Percentiles rank a stretch among this genome's conserved stretches.
phyloP scores from a whole-genome alignment of 2,797 vertebrate species.

The Alouatta caraya region DNA sequence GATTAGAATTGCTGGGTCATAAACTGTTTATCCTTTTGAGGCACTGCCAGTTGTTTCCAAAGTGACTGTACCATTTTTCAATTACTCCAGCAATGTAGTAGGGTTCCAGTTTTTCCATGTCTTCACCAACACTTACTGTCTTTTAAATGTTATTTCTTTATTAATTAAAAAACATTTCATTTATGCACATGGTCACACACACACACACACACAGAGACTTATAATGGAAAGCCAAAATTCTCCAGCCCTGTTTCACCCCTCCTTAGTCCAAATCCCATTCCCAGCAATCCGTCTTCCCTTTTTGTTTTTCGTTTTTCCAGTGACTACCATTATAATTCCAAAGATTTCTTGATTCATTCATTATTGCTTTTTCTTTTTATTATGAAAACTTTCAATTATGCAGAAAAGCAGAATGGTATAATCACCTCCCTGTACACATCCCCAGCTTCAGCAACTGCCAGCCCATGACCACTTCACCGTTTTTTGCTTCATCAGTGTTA shows the following conservation, averaged over 20 bases:
- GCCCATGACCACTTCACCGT: neutral
- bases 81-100: neutral
- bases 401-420: neutral
- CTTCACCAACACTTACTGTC: neutral
- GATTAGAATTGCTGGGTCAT: neutral
- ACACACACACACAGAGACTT: neutral
- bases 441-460: neutral
- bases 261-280: neutral
- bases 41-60: neutral
- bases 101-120: neutral
- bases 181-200: neutral
- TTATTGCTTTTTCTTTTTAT: neutral
- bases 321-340: neutral
- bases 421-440: neutral
- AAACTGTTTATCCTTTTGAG: neutral
- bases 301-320: neutral
- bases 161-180: neutral
- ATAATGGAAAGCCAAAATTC: neutral
- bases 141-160: neutral
- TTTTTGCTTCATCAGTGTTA: neutral
- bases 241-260: neutral
- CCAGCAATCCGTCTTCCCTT: neutral
- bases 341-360: slow-evolving; percentile 21
- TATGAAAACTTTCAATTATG: neutral
- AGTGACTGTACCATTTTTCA: neutral